Evolutionary conservation across 2,888 invertebrate genomes (phyloP), one percentile per base, ranked within the genome.

Genomic region (Rutpela maculata): DNA sequence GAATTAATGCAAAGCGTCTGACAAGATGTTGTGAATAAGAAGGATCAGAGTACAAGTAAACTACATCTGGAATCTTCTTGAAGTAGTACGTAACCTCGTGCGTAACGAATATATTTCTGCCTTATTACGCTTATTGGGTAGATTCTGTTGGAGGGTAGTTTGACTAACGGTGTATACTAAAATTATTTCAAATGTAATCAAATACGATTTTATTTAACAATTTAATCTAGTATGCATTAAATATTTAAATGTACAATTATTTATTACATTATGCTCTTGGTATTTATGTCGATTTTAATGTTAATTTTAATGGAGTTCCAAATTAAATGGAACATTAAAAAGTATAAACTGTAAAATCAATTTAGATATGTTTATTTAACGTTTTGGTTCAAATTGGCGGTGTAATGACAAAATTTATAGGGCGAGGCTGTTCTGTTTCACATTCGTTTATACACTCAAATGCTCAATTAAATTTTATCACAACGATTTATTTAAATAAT

Each of bases 391-490:
- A 50, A 50, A 50, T 50, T 5, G 50, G 0, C 50, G 50, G 50
- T 50, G 50, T 50, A 50, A 50, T 50, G 50, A 50, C 50, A 50
- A n/a, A 50, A 50, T 50, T 50, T 50, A 50, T 50, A 4, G n/a
- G 15, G 50, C 50, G 50, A 50, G 50, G 50, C 50, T 50, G 50
- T n/a, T 50, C 50, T 50, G n/a, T 50, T 50, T 50, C 50, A 50
- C 50, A 50, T 50, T n/a, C n/a, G n/a, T 50, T 50, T 50, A 50
- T 50, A 50, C n/a, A 50, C n/a, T 50, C n/a, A 50, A 50, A 50
- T n/a, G 50, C 50, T 6, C n/a, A n/a, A 50, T 50, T 50, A 50
- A 50, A 50, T n/a, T 50, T 50, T 50, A 50, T n/a, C 15, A 15
- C 50, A 50, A 50, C 50, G n/a, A 50, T 50, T 15, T 43, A 43